These are phyloP conservation scores for Tridacna crocea DNA, from an alignment of 2,888 invertebrate species.

Conservation along the genomic window DNA sequence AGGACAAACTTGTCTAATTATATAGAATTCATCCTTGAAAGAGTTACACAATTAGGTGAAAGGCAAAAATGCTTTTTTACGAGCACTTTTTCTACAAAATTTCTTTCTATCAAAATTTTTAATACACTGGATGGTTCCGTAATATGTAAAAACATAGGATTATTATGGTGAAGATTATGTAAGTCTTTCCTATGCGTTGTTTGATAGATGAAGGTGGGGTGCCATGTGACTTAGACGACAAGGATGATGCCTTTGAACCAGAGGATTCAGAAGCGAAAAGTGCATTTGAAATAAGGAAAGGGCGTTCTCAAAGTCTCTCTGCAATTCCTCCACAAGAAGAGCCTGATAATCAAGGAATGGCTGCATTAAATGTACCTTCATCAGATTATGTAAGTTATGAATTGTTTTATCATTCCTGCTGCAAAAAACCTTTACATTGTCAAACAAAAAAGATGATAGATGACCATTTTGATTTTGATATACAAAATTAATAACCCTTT, in stretches of 20 bases:
- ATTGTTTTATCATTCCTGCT: background rate
- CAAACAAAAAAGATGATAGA: background rate
- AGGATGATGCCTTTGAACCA: constrained; percentile 57
- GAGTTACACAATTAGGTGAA: too few relatives aligned
- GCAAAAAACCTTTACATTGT: background rate
- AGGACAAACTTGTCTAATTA: too few relatives aligned
- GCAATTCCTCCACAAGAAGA: constrained; percentile 72
- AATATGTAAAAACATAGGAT: too few relatives aligned
- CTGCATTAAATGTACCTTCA: background rate
- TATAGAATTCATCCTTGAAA: too few relatives aligned
- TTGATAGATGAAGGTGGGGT: background rate
- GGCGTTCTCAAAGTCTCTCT: constrained; percentile 75
- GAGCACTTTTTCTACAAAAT: too few relatives aligned
- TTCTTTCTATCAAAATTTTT: too few relatives aligned
- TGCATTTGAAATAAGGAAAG: constrained; percentile 61
- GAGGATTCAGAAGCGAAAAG: constrained; percentile 40
- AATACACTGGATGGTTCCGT: too few relatives aligned
- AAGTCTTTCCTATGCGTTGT: background rate
- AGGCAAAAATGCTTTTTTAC: too few relatives aligned
- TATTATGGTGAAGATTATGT: background rate
- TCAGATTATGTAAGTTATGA: constrained; percentile 6
- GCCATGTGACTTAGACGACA: constrained; percentile 44
- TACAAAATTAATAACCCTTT: background rate
- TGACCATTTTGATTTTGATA: too few relatives aligned
- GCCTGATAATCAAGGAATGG: constrained; percentile 38